Base-by-base conservation (phyloP, 2,888 invertebrate species). In the Diaperis boleti region DNA sequence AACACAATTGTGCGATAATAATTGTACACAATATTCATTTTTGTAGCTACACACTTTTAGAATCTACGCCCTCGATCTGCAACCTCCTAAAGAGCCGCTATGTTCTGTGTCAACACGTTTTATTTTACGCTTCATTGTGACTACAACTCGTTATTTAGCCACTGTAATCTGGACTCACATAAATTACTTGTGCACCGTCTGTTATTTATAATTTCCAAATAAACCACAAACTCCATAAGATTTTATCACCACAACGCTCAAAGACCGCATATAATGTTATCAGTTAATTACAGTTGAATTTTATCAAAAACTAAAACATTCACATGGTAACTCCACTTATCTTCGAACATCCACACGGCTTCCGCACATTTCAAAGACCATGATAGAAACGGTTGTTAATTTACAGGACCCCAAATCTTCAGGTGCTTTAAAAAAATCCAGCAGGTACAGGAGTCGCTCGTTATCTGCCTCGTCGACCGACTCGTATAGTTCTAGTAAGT, bases 401-500 rank as follows among this genome's bases (percentile, higher is more conserved):
- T 72, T 64, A 11, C 81, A 86, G 85, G 85, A 86, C 73, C 78
- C 84, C 41, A 86, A 85, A 78, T 79, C 78, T 74, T 90, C 92
- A 1, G 90, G 93, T 66, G 93, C 93, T 6, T 81, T 94, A 79
- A 94, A 95, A 84, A 94, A 94, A 80, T 90, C 94, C 10, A 93
- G 91, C 71, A 86, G 95, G 52, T 94, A 96, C 79, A 85, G 95
- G 55, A 95, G 95, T 78, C 88, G 96, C 65, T 96, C 96, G 0
- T 84, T 96, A 15, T 96, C 96, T 7, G 96, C 95, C 2, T 96
- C 96, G 4, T 96, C 96, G 29, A 95, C 95, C 54, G 96, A 96
- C 82, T 96, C 96, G 14, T 96, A 95, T 83, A 96, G 95, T 82
- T 96, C 96, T 70, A 90, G 92, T 92, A 85, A 82, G 83, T 69